These are phyloP conservation scores for Taeniopygia guttata DNA, from an alignment of 2,797 vertebrate species.

Conservation along the genomic window DNA sequence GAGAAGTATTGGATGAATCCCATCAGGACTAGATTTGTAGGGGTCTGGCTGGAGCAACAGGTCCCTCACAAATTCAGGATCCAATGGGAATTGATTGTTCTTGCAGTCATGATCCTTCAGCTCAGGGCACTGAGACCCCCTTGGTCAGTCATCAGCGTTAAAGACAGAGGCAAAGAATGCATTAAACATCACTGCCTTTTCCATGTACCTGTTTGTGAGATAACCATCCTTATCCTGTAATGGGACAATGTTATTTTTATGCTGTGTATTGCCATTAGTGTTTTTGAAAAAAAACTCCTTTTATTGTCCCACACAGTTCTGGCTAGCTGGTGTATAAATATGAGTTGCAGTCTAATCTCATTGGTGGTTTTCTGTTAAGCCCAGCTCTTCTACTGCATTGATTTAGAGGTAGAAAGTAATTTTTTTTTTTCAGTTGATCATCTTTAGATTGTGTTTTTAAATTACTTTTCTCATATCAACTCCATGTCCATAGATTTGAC, in stretches of 20 bases:
- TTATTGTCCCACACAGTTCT: not conserved
- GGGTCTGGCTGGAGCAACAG: not conserved
- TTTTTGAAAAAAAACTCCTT: not conserved
- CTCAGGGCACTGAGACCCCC: not conserved
- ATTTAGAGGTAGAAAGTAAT: not conserved
- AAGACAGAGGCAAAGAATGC: not conserved
- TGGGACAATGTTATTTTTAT: not conserved
- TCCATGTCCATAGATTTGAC: not conserved
- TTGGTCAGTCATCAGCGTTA: not conserved
- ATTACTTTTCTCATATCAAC: not conserved
- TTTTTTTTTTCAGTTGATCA: not conserved
- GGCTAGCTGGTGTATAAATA: not conserved
- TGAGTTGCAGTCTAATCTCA: not conserved
- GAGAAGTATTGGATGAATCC: not conserved
- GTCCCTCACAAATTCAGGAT: not conserved
- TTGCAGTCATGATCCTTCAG: not conserved
- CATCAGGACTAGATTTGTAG: not conserved
- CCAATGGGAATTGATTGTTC: not conserved
- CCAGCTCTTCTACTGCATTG: not conserved
- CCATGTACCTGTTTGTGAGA: not conserved
- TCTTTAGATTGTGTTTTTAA: not conserved
- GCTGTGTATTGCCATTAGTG: accelerated
- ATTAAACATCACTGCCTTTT: not conserved
- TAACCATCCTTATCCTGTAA: not conserved
- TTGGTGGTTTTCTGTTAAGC: not conserved